These are phyloP conservation scores for Agrotis puta DNA, from an alignment of 2,888 invertebrate species.

Conservation along the genomic window DNA sequence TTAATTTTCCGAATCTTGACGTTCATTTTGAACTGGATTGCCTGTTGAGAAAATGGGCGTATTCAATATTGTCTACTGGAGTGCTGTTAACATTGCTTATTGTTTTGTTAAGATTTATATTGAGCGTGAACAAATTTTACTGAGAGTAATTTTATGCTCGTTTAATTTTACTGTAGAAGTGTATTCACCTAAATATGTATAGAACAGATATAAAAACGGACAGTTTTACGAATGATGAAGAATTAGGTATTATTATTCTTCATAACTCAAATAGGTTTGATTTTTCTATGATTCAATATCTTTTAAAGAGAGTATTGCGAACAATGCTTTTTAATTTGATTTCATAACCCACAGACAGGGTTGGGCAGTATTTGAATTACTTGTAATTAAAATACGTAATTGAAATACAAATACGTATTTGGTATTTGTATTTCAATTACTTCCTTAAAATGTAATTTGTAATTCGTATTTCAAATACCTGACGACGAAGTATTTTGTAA, in stretches of 20 bases:
- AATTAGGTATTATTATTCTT: too few relatives aligned
- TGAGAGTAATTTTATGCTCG: conserved; percentile 6
- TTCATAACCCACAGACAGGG: too few relatives aligned
- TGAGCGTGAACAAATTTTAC: conserved; percentile 13
- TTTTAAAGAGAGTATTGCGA: too few relatives aligned
- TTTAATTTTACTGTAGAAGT: conserved; percentile 6
- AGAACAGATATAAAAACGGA: not conserved
- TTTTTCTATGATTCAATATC: too few relatives aligned
- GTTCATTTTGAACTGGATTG: conserved; percentile 42
- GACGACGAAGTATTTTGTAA: too few relatives aligned
- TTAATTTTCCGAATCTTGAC: conserved; percentile 62
- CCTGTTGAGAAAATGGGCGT: conserved; percentile 40
- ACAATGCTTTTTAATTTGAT: too few relatives aligned
- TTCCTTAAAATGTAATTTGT: too few relatives aligned
- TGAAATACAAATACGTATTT: conserved; percentile 23
- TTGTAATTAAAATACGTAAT: conserved; percentile 35
- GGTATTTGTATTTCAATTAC: too few relatives aligned
- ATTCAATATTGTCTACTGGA: conserved; percentile 32
- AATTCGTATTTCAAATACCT: too few relatives aligned
- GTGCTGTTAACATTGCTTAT: conserved; percentile 38
- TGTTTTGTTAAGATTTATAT: conserved; percentile 20
- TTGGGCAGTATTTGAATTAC: too few relatives aligned
- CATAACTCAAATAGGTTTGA: too few relatives aligned
- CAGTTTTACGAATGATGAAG: too few relatives aligned
- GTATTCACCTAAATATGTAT: not conserved